phyloP scores from a whole-genome alignment of 2,888 invertebrate species.

The Congeria kusceri region DNA sequence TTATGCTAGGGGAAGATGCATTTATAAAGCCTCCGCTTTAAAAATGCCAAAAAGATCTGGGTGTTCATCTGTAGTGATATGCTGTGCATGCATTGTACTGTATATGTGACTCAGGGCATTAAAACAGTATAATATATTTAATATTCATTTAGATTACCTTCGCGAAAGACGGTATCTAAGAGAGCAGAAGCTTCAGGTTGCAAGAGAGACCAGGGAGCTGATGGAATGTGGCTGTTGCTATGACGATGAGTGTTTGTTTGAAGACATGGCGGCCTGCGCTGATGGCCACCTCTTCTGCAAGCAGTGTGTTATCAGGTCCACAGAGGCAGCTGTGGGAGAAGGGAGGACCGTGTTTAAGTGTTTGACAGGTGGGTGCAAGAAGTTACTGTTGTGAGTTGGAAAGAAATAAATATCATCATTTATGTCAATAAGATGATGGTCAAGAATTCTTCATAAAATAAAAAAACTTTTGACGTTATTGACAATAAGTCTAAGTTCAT shows the following conservation, averaged over 20 bases:
- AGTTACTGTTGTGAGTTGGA: neutral
- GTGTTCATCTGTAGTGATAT: too few species aligned
- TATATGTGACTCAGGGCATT: too few species aligned
- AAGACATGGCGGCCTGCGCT: conserved; percentile 80
- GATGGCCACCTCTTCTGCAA: conserved; percentile 83
- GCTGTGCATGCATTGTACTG: too few species aligned
- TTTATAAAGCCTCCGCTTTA: too few species aligned
- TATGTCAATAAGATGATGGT: neutral
- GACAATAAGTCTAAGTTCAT: neutral
- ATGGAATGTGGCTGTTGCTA: conserved; percentile 87
- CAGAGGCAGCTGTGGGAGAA: conserved; percentile 78
- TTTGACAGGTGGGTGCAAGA: conserved; percentile 76
- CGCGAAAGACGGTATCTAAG: conserved; percentile 56
- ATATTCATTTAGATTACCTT: conserved; percentile 30
- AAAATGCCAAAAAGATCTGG: too few species aligned
- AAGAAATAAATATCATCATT: neutral
- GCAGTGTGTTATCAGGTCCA: conserved; percentile 78
- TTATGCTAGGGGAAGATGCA: too few species aligned
- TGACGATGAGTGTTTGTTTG: conserved; percentile 87
- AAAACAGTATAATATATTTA: too few species aligned
- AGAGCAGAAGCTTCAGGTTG: conserved; percentile 71
- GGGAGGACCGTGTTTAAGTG: conserved; percentile 85
- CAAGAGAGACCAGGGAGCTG: conserved; percentile 85
- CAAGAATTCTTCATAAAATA: too few species aligned
- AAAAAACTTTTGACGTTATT: too few species aligned